These are phyloP conservation scores for Enteromius afrohamiltoni DNA, from an alignment of 2,797 vertebrate genomes.

Conservation along the genomic window DNA sequence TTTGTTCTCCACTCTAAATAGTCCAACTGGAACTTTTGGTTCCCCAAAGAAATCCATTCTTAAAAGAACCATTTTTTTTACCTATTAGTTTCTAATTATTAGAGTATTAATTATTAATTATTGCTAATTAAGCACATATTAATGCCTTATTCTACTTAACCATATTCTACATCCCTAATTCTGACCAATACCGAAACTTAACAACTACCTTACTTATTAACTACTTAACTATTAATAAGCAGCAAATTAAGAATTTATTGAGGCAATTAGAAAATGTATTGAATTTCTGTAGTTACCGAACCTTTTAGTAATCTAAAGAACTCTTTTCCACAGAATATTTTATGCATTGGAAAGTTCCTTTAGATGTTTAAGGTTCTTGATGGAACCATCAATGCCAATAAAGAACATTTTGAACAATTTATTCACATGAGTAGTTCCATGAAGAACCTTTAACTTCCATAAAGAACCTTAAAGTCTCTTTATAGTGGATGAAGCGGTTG, in stretches of 20 bases:
- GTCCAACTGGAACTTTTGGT: background rate
- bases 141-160: no score
- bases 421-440: background rate
- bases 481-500: background rate
- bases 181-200: no score
- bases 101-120: no score
- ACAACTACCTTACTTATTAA: no score
- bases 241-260: no score
- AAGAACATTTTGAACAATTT: background rate
- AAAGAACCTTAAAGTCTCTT: background rate
- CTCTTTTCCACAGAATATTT: background rate
- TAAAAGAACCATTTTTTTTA: background rate
- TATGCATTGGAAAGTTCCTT: background rate
- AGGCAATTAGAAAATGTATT: no score
- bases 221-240: no score
- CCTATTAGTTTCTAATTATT: no score
- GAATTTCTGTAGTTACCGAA: no score
- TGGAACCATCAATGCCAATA: background rate
- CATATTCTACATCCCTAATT: no score
- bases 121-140: no score
- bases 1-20: background rate
- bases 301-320: background rate
- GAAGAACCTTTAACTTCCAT: background rate
- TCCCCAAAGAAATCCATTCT: background rate
- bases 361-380: background rate